phyloP scores from a whole-genome alignment of 2,113 vertebrate genomes.

The Oncorhynchus clarkii region DNA sequence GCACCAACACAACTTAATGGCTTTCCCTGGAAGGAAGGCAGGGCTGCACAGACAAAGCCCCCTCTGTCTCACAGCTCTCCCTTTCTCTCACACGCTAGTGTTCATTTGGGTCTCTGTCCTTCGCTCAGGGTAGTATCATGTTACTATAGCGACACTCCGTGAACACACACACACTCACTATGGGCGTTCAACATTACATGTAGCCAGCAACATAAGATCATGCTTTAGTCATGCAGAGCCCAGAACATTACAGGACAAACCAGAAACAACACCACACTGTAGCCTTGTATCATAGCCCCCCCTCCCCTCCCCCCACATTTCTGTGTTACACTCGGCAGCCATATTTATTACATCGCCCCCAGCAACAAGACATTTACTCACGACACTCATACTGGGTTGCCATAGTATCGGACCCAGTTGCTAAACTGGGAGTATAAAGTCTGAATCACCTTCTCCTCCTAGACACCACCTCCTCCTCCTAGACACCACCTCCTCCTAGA shows the following conservation, averaged over 20 bases:
- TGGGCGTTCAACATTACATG: background rate
- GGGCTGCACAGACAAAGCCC: background rate
- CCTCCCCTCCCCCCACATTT: too few species aligned
- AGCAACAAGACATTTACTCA: constrained; percentile 1
- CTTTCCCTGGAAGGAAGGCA: background rate
- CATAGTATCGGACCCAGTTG: background rate
- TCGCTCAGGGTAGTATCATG: constrained; percentile 10
- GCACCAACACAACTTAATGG: background rate
- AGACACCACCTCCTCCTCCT: too few species aligned
- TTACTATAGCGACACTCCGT: constrained; percentile 19
- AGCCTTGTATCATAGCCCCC: background rate
- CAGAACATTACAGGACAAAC: too few species aligned
- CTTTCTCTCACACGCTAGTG: background rate
- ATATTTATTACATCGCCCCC: constrained; percentile 15
- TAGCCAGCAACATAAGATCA: background rate
- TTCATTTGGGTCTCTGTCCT: background rate
- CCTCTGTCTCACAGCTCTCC: background rate
- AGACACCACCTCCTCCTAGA: too few species aligned
- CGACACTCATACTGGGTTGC: background rate
- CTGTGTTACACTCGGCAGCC: background rate
- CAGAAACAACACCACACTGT: background rate
- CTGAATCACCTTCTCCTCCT: too few species aligned
- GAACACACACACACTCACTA: constrained; percentile 6
- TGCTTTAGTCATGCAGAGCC: background rate
- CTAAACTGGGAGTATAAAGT: too few species aligned